Evolutionary conservation across 2,113 vertebrate genomes (phyloP).

Genomic region (Proteles cristata): DNA sequence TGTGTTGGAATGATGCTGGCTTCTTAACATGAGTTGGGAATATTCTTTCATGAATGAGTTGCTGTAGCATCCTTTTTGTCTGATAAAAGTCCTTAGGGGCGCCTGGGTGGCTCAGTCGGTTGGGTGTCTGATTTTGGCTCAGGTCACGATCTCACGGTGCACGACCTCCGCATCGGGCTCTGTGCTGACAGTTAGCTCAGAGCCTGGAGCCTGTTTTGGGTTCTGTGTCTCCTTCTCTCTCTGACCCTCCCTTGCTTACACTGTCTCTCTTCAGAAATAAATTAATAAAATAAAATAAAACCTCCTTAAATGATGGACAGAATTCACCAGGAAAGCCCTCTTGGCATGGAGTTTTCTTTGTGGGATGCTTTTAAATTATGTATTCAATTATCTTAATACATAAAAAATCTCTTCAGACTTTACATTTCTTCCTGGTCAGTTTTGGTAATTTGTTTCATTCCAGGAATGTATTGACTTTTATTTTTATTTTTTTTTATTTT

Average conservation of each 20-base stretch:
- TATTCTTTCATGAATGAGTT: not conserved
- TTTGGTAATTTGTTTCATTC: not conserved
- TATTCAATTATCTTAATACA: not conserved
- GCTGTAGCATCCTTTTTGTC: too few species aligned
- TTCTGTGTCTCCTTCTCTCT: too few species aligned
- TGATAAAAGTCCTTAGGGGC: not conserved
- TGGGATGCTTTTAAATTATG: not conserved
- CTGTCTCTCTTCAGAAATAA: too few species aligned
- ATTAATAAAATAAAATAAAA: too few species aligned
- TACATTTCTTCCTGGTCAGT: not conserved
- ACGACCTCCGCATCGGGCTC: too few species aligned
- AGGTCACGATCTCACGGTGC: too few species aligned
- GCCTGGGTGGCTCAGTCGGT: too few species aligned
- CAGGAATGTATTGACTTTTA: not conserved
- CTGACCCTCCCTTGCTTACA: too few species aligned
- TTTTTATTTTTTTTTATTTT: too few species aligned
- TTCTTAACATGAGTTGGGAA: not conserved
- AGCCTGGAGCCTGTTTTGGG: too few species aligned
- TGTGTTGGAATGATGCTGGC: not conserved
- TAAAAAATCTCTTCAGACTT: not conserved
- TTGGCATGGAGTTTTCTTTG: not conserved
- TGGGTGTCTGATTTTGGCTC: too few species aligned
- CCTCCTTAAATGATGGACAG: not conserved
- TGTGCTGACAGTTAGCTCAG: too few species aligned
- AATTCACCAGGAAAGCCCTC: not conserved